Evolutionary conservation across 2,113 vertebrate genomes (phyloP).

Genomic region (Ciconia boyciana): DNA sequence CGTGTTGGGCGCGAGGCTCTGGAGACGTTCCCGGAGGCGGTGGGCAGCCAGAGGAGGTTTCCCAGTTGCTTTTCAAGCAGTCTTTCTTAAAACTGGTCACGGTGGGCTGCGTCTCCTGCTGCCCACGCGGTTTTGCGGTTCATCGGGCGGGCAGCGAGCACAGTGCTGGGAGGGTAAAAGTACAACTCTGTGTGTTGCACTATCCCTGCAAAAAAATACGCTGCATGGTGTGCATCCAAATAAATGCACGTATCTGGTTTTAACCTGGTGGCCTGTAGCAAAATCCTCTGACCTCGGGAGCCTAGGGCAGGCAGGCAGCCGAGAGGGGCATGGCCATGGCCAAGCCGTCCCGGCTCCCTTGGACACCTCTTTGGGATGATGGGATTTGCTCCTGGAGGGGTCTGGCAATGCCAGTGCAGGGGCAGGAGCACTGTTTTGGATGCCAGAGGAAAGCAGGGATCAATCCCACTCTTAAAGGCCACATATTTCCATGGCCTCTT

Average conservation of each 20-base stretch:
- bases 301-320: not conserved
- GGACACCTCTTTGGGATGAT: not conserved
- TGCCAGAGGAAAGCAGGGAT: not conserved
- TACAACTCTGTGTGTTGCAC: not conserved
- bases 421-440: not conserved
- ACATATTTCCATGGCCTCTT: not conserved
- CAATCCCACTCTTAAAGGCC: not conserved
- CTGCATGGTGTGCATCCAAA: accelerated
- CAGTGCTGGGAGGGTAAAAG: not conserved
- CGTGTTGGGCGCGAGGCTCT: not conserved
- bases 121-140: not conserved
- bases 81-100: not conserved
- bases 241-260: not conserved
- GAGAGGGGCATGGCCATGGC: not conserved
- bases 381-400: not conserved
- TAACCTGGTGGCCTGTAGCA: not conserved
- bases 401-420: not conserved
- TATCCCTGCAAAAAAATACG: not conserved
- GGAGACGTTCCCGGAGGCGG: not conserved
- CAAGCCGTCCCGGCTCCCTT: not conserved
- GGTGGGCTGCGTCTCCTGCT: not conserved
- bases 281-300: not conserved
- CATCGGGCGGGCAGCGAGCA: not conserved
- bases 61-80: not conserved
- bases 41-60: not conserved